Evolutionary conservation across 2,888 invertebrate genomes (phyloP), one percentile per base, ranked within the genome.

Genomic region (Neoascia interrupta): DNA sequence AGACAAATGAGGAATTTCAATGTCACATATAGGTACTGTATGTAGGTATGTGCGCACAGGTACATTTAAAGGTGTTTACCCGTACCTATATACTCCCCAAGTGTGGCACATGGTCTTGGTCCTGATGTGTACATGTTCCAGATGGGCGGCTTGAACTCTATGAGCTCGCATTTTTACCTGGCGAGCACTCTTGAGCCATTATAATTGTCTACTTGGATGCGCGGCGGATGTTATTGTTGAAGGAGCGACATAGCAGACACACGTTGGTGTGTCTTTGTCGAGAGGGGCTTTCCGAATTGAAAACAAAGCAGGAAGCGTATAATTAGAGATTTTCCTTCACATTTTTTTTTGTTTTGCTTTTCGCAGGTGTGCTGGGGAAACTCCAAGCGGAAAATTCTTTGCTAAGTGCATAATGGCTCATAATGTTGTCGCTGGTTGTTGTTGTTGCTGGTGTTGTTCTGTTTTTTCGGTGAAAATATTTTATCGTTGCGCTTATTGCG

Each of bases 1-100:
- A 79, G 66, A 79, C 79, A 79, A 79, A 79, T 73, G 73, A 73
- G 66, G 79, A 79, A 79, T 73, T 79, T 79, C 79, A 79, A 79
- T 79, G 79, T 79, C 79, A 79, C 79, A 79, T 73, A 37, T 26
- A 10, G 10, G 26, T 5, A 8, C 8, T 5, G 26, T 26, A 26
- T 8, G n/a, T n/a, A n/a, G n/a, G n/a, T n/a, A n/a, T n/a, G n/a
- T n/a, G n/a, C n/a, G n/a, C n/a, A n/a, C n/a, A n/a, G n/a, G n/a
- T n/a, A n/a, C n/a, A n/a, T n/a, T n/a, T n/a, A n/a, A n/a, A n/a
- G n/a, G n/a, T n/a, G n/a, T n/a, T n/a, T n/a, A n/a, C n/a, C n/a
- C n/a, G n/a, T n/a, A n/a, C n/a, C n/a, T n/a, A n/a, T n/a, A n/a
- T n/a, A n/a, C n/a, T n/a, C n/a, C n/a, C n/a, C n/a, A n/a, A n/a